Evolutionary conservation across 2,113 vertebrate species (phyloP), one percentile per base, ranked within the genome.

Genomic region (Camelus bactrianus): DNA sequence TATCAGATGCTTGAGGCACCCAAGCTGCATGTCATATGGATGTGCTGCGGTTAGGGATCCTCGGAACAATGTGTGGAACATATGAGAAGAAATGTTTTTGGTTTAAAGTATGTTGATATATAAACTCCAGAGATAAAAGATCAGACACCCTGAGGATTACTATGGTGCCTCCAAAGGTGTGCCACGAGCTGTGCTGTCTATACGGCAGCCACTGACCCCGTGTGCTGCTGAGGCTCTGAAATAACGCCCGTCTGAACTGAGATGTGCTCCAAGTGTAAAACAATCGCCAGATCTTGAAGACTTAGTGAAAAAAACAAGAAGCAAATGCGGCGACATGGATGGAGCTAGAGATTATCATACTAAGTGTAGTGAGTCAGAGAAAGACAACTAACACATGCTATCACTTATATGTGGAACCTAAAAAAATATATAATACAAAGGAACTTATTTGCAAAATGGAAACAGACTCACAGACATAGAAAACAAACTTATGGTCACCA

Each of bases 111-210:
- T 35, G 50, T 58, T 15, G 32, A 69, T 81, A 65, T 20, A 1
- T 65, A 42, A 93, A 35, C 13, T 48, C 14, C 62, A 91, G 35
- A 54, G 84, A 28, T 86, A 64, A 87, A 30, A 94, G 64, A 32
- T 92, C 50, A 62, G 46, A 81, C 13, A 32, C 30, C 11, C 2
- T 32, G 65, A 69, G 46, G 14, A 64, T 67, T 26, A 28, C 32
- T 86, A 0, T 65, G 30, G 58, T 15, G 9, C 32, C 32, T 50
- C 7, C 26, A 1, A 70, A 65, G n/a, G 32, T 24, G 14, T 54
- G 5, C 42, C 12, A 4, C 58, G 20, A 73, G 13, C 42, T 73
- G 1, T 1, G 4, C 22, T 50, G 3, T 81, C 64, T 54, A 9
- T 30, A 6, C 0, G 8, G 17, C 14, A 28, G 69, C 32, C 28